These are phyloP conservation scores for Galbula dea DNA, from an alignment of 2,113 vertebrate genomes.

Conservation along the genomic window DNA sequence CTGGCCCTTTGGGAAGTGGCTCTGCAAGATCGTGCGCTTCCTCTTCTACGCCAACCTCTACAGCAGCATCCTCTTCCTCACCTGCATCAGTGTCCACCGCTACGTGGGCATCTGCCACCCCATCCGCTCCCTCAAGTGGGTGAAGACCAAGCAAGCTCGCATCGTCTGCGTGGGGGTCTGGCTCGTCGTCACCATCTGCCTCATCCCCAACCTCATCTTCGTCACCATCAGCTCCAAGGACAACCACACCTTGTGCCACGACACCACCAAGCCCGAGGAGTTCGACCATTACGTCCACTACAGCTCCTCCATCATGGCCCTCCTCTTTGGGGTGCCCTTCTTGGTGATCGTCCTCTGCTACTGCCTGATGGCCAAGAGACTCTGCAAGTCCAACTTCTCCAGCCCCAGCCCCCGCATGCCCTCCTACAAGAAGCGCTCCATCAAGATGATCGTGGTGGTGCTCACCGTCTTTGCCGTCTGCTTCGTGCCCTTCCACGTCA, in stretches of 20 bases:
- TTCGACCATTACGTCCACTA: slow-evolving; percentile 86
- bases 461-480: slow-evolving; percentile 85
- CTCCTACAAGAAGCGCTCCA: slow-evolving; percentile 77
- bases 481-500: slow-evolving; percentile 94
- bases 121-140: slow-evolving; percentile 75
- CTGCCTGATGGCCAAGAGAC: slow-evolving; percentile 82
- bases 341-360: slow-evolving; percentile 86
- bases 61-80: slow-evolving; percentile 94
- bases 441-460: slow-evolving; percentile 85
- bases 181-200: slow-evolving; percentile 76
- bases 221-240: slow-evolving; percentile 83
- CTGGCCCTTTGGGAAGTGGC: slow-evolving; percentile 85
- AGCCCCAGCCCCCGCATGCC: slow-evolving; percentile 16
- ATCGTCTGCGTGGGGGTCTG: slow-evolving; percentile 80
- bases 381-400: slow-evolving; percentile 71
- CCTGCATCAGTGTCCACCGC: slow-evolving; percentile 90
- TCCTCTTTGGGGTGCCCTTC: slow-evolving; percentile 88
- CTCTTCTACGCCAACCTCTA: slow-evolving; percentile 95
- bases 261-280: slow-evolving; percentile 83
- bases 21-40: slow-evolving; percentile 87
- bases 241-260: slow-evolving; percentile 86
- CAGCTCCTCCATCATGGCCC: slow-evolving; percentile 83
- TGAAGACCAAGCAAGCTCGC: slow-evolving; percentile 79
- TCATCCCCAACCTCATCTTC: slow-evolving; percentile 89
- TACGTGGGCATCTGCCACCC: slow-evolving; percentile 93